Percentiles rank a stretch among this genome's conserved stretches.
These are phyloP conservation scores for Zele albiditarsus DNA, from an alignment of 2,888 invertebrate genomes.

Conservation along the genomic window DNA sequence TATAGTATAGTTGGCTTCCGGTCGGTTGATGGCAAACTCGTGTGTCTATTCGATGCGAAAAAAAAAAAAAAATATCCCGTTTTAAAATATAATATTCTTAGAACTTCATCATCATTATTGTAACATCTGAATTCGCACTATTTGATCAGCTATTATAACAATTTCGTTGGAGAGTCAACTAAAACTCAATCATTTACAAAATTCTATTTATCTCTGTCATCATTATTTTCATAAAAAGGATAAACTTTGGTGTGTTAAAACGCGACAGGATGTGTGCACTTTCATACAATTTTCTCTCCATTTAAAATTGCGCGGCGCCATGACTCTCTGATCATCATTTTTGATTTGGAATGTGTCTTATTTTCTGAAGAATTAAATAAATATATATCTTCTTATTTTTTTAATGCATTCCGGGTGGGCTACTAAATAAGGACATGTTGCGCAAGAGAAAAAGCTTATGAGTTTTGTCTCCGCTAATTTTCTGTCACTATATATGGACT, in stretches of 20 bases:
- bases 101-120: slow-evolving; percentile 1
- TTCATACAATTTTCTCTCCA: slow-evolving; percentile 30
- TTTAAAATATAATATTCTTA: not conserved
- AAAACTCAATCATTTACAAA: not conserved
- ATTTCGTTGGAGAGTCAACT: not conserved
- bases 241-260: not conserved
- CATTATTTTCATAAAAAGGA: slow-evolving; percentile 2
- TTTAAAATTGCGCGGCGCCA: slow-evolving; percentile 24
- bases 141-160: not conserved
- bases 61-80: not conserved
- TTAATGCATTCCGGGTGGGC: slow-evolving; percentile 6
- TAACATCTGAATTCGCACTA: not conserved
- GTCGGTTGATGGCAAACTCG: not conserved
- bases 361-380: not conserved
- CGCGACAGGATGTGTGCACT: slow-evolving; percentile 17
- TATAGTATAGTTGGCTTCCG: not conserved
- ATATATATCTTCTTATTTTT: not conserved
- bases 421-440: slow-evolving; percentile 26
- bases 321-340: slow-evolving; percentile 10
- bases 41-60: not conserved
- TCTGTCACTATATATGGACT: slow-evolving; percentile 8
- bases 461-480: slow-evolving; percentile 21
- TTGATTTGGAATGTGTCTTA: slow-evolving; percentile 27
- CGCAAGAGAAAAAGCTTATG: slow-evolving; percentile 19
- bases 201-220: not conserved